Percentiles rank a stretch among this genome's conserved stretches.
Evolutionary conservation across 2,888 invertebrate species (phyloP).

Genomic region (Poecilobothrus nobilitatus): DNA sequence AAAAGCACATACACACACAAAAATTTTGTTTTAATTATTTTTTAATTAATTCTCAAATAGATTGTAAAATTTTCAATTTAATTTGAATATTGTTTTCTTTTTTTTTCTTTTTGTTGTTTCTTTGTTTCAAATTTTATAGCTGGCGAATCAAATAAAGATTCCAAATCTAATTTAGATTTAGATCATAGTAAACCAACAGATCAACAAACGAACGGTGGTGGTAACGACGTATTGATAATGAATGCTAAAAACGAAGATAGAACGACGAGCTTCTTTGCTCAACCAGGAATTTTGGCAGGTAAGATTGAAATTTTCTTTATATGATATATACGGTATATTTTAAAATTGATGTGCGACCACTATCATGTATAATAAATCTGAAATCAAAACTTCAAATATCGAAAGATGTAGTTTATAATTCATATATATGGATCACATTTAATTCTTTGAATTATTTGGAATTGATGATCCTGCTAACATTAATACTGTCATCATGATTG

Average conservation of each 20-base stretch:
- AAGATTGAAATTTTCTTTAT: conserved; percentile 28
- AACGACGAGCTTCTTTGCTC: conserved; percentile 87
- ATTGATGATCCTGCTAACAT: too few relatives aligned
- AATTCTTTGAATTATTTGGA: too few relatives aligned
- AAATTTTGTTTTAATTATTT: background rate
- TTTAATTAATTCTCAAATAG: background rate
- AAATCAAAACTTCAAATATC: too few relatives aligned
- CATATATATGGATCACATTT: too few relatives aligned
- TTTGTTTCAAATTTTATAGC: conserved; percentile 19
- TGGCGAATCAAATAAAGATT: conserved; percentile 15
- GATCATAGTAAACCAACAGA: conserved; percentile 21
- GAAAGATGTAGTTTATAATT: too few relatives aligned
- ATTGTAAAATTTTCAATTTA: conserved; percentile 4
- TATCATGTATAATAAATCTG: background rate
- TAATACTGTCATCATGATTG: too few relatives aligned
- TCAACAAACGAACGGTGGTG: conserved; percentile 26
- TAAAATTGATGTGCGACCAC: conserved; percentile 4
- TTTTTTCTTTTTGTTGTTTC: background rate
- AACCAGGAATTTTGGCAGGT: conserved; percentile 91
- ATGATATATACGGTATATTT: background rate
- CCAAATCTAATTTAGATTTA: conserved; percentile 17
- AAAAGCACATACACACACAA: background rate
- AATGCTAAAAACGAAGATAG: conserved; percentile 73
- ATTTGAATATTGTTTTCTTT: too few relatives aligned
- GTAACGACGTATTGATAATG: conserved; percentile 69